A percentile compares a stretch with the other conserved stretches of the same genome.
These are phyloP conservation scores for Acanthosoma haemorrhoidale DNA, from an alignment of 2,888 invertebrate genomes.

Conservation along the genomic window DNA sequence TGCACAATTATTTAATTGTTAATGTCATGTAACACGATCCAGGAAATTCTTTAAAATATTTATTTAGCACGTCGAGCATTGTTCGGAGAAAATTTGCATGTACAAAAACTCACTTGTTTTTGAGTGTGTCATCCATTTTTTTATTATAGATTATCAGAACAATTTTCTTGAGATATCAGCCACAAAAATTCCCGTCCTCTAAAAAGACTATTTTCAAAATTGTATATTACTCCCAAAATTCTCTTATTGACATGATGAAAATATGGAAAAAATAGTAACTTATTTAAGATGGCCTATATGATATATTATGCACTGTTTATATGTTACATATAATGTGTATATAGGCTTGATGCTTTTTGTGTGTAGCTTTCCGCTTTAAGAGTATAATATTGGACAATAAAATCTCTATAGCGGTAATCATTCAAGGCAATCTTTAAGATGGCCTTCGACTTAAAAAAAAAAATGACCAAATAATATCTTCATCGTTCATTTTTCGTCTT, in stretches of 20 bases:
- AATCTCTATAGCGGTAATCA: conserved; percentile 16
- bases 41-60: neutral
- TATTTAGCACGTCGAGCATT: neutral
- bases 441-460: neutral
- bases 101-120: neutral
- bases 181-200: conserved; percentile 10
- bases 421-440: neutral
- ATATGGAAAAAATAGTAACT: neutral
- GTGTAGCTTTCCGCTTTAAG: conserved; percentile 26
- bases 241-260: neutral
- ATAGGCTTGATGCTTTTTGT: conserved; percentile 17
- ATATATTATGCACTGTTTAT: neutral
- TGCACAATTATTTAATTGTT: conserved; percentile 50
- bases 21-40: neutral
- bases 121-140: neutral
- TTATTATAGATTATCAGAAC: too few species aligned
- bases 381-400: conserved; percentile 25
- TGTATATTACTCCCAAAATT: conserved; percentile 3
- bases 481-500: neutral
- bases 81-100: neutral
- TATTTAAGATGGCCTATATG: neutral
- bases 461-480: conserved; percentile 10
- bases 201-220: conserved; percentile 10
- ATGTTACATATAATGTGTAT: conserved; percentile 16
- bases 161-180: conserved; percentile 1